Evolutionary conservation across 2,888 invertebrate species (phyloP).

Genomic region (Amphipoea oculea): DNA sequence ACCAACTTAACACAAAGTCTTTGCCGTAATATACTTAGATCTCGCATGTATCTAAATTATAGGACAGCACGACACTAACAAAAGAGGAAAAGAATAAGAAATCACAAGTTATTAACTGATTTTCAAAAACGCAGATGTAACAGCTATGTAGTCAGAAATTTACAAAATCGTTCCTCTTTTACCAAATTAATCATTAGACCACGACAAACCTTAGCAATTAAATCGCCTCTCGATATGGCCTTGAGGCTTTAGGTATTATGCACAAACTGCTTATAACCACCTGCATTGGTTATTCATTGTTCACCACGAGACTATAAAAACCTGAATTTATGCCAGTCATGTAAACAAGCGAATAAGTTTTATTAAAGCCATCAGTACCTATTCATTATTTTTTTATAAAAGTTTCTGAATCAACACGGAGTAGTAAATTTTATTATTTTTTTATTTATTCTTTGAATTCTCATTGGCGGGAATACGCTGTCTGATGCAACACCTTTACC

Average conservation of each 20-base stretch:
- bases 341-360: slow-evolving; percentile 13
- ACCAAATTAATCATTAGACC: background rate
- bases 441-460: background rate
- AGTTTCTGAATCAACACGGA: background rate
- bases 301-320: background rate
- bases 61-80: too few relatives aligned
- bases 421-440: background rate
- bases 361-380: slow-evolving; percentile 13
- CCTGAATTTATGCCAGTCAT: slow-evolving; percentile 11
- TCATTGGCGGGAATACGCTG: background rate
- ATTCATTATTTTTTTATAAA: background rate
- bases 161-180: too few relatives aligned
- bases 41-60: too few relatives aligned
- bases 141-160: too few relatives aligned
- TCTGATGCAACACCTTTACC: background rate
- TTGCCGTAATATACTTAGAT: too few relatives aligned
- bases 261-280: background rate
- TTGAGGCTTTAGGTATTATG: background rate
- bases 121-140: too few relatives aligned
- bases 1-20: too few relatives aligned
- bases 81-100: too few relatives aligned
- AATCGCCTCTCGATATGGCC: background rate
- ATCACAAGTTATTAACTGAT: too few relatives aligned
- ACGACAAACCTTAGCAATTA: background rate
- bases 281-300: background rate